Evolutionary conservation across 2,888 invertebrate species (phyloP).

Genomic region (Stramonita haemastoma): DNA sequence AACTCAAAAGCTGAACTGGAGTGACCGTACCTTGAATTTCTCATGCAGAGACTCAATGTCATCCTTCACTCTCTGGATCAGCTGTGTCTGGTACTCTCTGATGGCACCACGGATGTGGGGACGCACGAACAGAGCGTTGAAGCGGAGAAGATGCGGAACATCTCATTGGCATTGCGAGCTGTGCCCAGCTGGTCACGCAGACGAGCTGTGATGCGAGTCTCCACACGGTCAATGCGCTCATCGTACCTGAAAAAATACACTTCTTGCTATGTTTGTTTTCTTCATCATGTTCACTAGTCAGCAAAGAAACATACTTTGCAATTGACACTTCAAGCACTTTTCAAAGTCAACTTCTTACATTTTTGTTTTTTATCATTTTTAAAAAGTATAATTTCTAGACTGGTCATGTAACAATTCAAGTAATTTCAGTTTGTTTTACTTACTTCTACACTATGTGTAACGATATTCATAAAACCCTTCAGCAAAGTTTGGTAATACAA

Average conservation of each 20-base stretch:
- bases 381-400: too few species aligned
- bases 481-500: too few species aligned
- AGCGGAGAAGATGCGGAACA: slow-evolving; percentile 99
- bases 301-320: too few species aligned
- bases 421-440: too few species aligned
- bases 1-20: too few species aligned
- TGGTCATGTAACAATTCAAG: too few species aligned
- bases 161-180: slow-evolving; percentile 99
- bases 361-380: too few species aligned
- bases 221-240: slow-evolving; percentile 98
- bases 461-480: too few species aligned
- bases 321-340: too few species aligned
- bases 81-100: slow-evolving; percentile 98
- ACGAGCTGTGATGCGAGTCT: slow-evolving; percentile 97
- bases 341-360: too few species aligned
- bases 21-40: slow-evolving; percentile 90
- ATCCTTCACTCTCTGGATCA: slow-evolving; percentile 98
- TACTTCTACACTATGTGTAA: too few species aligned
- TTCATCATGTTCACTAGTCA: too few species aligned
- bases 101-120: slow-evolving; percentile 99
- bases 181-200: slow-evolving; percentile 98
- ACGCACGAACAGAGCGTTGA: slow-evolving; percentile 98
- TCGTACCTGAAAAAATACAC: slow-evolving; percentile 83
- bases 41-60: slow-evolving; percentile 98
- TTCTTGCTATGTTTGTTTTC: not conserved